Base-by-base conservation (phyloP, 2,888 invertebrate genomes). In the Aphidius colemani region DNA sequence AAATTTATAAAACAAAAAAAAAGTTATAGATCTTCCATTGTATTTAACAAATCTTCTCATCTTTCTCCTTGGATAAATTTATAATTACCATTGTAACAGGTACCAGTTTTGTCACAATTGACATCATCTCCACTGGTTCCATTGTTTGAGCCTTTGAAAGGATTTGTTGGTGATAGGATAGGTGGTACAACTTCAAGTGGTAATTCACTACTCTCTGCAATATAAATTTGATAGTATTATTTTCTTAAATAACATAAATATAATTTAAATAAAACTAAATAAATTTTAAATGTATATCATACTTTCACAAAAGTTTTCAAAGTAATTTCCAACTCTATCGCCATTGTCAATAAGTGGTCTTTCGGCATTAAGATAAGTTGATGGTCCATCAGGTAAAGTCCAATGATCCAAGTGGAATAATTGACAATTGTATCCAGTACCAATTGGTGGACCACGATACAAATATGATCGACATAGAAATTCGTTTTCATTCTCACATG, bases 51-150 rank as follows among this genome's bases (percentile, higher is more conserved):
- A 18, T 18, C 1, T 2, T 2, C 13, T n/a, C 13, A 18, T 0
- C 13, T 18, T n/a, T n/a, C n/a, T n/a, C n/a, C 8, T 9, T 43
- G 8, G 40, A 50, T 49, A 7, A 13, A n/a, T 45, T 18, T 10
- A 11, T 57, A 46, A 83, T 86, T 86, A 95, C 95, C 95, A 83
- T 96, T 94, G 78, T 96, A 96, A 80, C 96, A 96, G 70, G 95
- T 95, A 79, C 96, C 96, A 62, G 94, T 95, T 79, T 94, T 94
- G 84, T 96, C 96, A 81, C 96, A 96, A 83, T 95, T 95, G 59
- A 92, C 90, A 69, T 92, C 92, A 74, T 88, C 89, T 72, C 90
- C 87, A 40, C 61, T 61, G 6, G 92, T 91, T 72, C 91, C 82
- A 77, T 92, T 93, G 82, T 87, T 3, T 92, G 70, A 91, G 76